These are phyloP conservation scores for Orthosia cruda DNA, from an alignment of 2,888 invertebrate genomes.

Conservation along the genomic window DNA sequence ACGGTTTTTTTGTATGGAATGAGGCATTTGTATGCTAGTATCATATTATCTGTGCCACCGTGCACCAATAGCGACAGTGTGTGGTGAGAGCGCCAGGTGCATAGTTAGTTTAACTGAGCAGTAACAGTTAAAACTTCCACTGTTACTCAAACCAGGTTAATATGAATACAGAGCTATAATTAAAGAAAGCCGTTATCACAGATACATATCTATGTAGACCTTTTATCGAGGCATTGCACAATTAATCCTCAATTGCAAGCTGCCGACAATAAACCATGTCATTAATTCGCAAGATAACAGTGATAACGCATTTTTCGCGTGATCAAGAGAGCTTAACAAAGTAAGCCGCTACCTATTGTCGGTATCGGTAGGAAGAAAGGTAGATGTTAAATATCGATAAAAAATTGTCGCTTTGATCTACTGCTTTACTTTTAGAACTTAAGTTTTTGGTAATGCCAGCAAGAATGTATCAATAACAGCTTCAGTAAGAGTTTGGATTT, in stretches of 20 bases:
- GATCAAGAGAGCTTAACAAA: slow-evolving; percentile 15
- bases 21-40: no score
- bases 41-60: no score
- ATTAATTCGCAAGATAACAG: slow-evolving; percentile 28
- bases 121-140: neutral
- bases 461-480: no score
- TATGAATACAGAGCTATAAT: neutral
- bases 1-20: no score
- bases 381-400: neutral
- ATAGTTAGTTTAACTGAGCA: no score
- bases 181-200: slow-evolving; percentile 16
- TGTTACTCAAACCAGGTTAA: slow-evolving; percentile 12
- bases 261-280: slow-evolving; percentile 32
- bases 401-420: no score
- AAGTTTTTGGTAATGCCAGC: no score
- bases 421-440: no score
- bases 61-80: no score
- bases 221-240: slow-evolving; percentile 30
- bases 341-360: slow-evolving; percentile 4
- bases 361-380: neutral
- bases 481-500: no score
- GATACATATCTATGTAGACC: slow-evolving; percentile 27
- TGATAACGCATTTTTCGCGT: slow-evolving; percentile 45
- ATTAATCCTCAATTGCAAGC: slow-evolving; percentile 40
- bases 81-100: no score